Evolutionary conservation across 2,888 invertebrate species (phyloP), one percentile per base, ranked within the genome.

Genomic region (Cordilura impudica): DNA sequence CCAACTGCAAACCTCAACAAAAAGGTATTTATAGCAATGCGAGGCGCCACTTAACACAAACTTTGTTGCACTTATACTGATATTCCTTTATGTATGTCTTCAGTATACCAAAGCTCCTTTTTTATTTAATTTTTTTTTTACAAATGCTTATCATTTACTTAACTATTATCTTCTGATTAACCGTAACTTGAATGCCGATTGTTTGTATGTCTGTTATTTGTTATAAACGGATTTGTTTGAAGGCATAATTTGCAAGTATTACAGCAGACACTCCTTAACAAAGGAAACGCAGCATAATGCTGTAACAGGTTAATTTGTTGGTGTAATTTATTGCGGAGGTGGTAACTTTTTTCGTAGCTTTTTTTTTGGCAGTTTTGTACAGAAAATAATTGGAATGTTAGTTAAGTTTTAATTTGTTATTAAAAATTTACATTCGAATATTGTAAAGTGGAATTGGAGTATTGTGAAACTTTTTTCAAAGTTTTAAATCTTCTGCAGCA

Each of bases 281-380:
- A 19, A 54, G 54, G 54, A 2, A 39, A 39, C n/a, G 23, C 10
- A 18, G 47, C 60, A 53, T 16, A 60, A 18, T 67, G 26, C 45
- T 23, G 47, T 61, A 69, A 58, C 58, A 69, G 74, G 67, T 75
- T 75, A 75, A 75, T 75, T 69, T 69, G 74, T 74, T 75, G 66
- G 54, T 75, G 61, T 69, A 75, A 69, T 43, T 51, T n/a, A n/a
- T n/a, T n/a, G n/a, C n/a, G n/a, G n/a, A n/a, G n/a, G n/a, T n/a
- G n/a, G n/a, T n/a, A n/a, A n/a, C n/a, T n/a, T n/a, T n/a, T n/a
- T n/a, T n/a, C n/a, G n/a, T n/a, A n/a, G n/a, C n/a, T n/a, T n/a
- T n/a, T n/a, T n/a, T n/a, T n/a, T n/a, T n/a, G n/a, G n/a, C n/a
- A n/a, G n/a, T n/a, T n/a, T n/a, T n/a, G n/a, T n/a, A n/a, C n/a